Base-by-base conservation (phyloP, 2,797 vertebrate species). In the Oophaga sylvatica region DNA sequence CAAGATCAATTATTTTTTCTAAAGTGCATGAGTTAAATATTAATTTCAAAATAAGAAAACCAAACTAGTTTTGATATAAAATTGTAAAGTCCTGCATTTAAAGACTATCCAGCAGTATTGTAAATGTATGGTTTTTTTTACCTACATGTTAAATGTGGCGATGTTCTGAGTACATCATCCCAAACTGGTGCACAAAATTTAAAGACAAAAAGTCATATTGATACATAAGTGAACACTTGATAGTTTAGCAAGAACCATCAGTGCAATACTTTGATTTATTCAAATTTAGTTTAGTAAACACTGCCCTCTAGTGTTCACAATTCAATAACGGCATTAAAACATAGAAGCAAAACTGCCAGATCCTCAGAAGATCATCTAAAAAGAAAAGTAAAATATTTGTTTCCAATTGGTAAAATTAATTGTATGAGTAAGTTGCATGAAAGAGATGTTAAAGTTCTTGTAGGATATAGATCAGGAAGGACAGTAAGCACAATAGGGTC, bases 231-330 rank as follows among this genome's bases (percentile, higher is more conserved):
- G 65, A 88, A 84, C 53, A 83, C 60, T 87, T 45, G 71, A 76
- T 65, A 82, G 31, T 26, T 78, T 83, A 84, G 81, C 60, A 83
- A 83, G 78, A 48, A 77, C 60, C 77, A 12, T 79, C 31, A 78
- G 56, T 59, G 79, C 19, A 87, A 26, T 31, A 48, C 48, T 83
- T 57, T 11, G 67, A 57, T n/a, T 71, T 45, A 88, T 88, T 84
- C 56, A 80, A 9, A n/a, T 63, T 45, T 60, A 26, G 11, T 15
- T 79, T 84, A 26, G 75, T 35, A 80, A 88, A 88, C 82, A 88
- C n/a, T 88, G 82, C 63, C 81, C 87, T 88, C 87, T 88, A 84
- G 87, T 88, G 87, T 73, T 84, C 22, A 48, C 20, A 31, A 41
- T 31, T 80, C 0, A 70, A 19, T 71, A 16, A 15, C 62, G 26